These are phyloP conservation scores for Trachymyrmex cornetzi DNA, from an alignment of 1,140 invertebrate species.

Conservation along the genomic window DNA sequence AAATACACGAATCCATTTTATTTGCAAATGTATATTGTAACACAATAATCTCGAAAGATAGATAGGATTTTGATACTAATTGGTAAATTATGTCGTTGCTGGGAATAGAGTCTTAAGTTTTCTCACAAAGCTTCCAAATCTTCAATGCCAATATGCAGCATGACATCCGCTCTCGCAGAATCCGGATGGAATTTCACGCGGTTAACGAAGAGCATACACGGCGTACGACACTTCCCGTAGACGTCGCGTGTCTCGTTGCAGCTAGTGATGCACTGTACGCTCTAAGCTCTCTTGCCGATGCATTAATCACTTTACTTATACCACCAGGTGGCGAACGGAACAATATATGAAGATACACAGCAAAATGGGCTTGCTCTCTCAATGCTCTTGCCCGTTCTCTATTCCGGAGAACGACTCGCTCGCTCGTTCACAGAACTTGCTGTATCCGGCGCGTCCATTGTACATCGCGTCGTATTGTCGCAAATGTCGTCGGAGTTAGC, in stretches of 20 bases:
- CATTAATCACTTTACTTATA: slow-evolving; percentile 53
- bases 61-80: slow-evolving; percentile 22
- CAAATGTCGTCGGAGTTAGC: slow-evolving; percentile 52
- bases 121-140: slow-evolving; percentile 64
- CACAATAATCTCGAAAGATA: neutral
- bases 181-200: slow-evolving; percentile 18
- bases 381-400: slow-evolving; percentile 62
- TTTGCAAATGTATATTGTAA: neutral
- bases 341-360: slow-evolving; percentile 65
- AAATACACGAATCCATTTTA: neutral
- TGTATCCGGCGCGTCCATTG: slow-evolving; percentile 64
- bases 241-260: slow-evolving; percentile 40
- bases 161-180: slow-evolving; percentile 1
- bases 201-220: slow-evolving; percentile 5
- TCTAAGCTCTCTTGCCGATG: slow-evolving; percentile 15
- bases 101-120: slow-evolving; percentile 9
- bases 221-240: slow-evolving; percentile 15
- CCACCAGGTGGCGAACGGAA: slow-evolving; percentile 51
- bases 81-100: neutral
- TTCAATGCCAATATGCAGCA: slow-evolving; percentile 61
- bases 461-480: slow-evolving; percentile 65
- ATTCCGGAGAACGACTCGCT: slow-evolving; percentile 26
- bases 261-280: slow-evolving; percentile 26
- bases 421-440: slow-evolving; percentile 55
- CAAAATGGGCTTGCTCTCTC: slow-evolving; percentile 45